Percentiles rank a stretch among this genome's conserved stretches.
phyloP scores from a whole-genome alignment of 2,797 vertebrate genomes.

The Euthynnus affinis region DNA sequence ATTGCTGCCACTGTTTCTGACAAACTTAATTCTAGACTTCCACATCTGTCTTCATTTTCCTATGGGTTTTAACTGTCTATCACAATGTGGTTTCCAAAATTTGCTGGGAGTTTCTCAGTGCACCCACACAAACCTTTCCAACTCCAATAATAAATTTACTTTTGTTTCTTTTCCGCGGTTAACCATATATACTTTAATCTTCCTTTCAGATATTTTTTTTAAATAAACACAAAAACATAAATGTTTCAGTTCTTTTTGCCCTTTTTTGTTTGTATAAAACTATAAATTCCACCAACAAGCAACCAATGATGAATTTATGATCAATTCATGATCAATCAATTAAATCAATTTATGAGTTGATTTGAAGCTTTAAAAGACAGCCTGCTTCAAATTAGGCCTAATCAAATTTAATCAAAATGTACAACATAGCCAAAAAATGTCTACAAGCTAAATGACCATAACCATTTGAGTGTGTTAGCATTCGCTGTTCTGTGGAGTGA shows the following conservation, averaged over 20 bases:
- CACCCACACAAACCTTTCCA: conserved; percentile 76
- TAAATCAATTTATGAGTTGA: conserved; percentile 5
- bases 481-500: conserved; percentile 59
- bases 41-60: conserved; percentile 86
- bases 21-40: conserved; percentile 74
- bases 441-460: conserved; percentile 40
- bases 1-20: conserved; percentile 73
- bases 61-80: conserved; percentile 79
- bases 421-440: conserved; percentile 23
- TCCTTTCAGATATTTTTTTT: conserved; percentile 69
- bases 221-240: conserved; percentile 65
- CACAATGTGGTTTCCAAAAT: conserved; percentile 75
- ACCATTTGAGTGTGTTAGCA: conserved; percentile 60
- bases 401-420: conserved; percentile 36
- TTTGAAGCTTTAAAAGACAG: conserved; percentile 30
- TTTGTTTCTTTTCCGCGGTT: conserved; percentile 75
- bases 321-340: neutral
- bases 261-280: conserved; percentile 7
- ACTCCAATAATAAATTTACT: conserved; percentile 75
- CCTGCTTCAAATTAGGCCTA: conserved; percentile 24
- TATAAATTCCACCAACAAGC: conserved; percentile 49
- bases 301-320: conserved; percentile 25
- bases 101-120: conserved; percentile 75
- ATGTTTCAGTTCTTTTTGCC: conserved; percentile 44
- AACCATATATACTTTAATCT: conserved; percentile 69